Evolutionary conservation across 2,888 invertebrate genomes (phyloP).

Genomic region (Metalampra italica): DNA sequence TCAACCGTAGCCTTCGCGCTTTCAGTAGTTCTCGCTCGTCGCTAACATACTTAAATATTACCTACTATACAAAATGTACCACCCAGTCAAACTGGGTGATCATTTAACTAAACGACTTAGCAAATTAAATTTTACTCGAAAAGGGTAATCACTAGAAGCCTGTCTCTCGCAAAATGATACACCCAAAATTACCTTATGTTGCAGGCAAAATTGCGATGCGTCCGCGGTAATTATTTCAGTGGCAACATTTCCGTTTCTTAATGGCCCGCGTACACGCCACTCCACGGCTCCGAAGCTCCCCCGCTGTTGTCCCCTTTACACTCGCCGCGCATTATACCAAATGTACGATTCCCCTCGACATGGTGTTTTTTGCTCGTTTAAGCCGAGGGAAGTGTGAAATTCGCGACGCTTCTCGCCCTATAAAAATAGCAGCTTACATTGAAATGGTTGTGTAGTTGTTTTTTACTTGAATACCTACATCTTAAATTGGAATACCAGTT

Average conservation of each 20-base stretch:
- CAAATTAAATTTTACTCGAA: background rate
- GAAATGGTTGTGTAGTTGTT: conserved; percentile 16
- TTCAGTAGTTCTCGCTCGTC: no score
- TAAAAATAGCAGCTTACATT: conserved; percentile 35
- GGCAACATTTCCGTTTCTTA: conserved; percentile 32
- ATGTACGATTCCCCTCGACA: conserved; percentile 37
- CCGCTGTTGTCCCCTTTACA: conserved; percentile 29
- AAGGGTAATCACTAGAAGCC: background rate
- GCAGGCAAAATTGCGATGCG: conserved; percentile 21
- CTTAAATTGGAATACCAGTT: no score
- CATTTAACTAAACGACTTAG: no score
- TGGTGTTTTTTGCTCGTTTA: conserved; percentile 38
- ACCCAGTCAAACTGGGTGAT: no score
- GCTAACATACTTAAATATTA: no score
- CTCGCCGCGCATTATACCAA: conserved; percentile 25
- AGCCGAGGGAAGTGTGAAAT: conserved; percentile 52
- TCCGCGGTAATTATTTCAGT: conserved; percentile 25
- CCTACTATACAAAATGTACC: no score
- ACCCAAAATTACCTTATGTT: background rate
- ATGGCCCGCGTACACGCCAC: conserved; percentile 32
- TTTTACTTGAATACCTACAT: no score
- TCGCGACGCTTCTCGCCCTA: conserved; percentile 37
- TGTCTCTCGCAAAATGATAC: background rate
- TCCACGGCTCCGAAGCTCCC: conserved; percentile 34
- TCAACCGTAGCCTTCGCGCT: no score